These are phyloP conservation scores for Tokudaia muenninki DNA, from an alignment of 2,797 vertebrate genomes.

Conservation along the genomic window DNA sequence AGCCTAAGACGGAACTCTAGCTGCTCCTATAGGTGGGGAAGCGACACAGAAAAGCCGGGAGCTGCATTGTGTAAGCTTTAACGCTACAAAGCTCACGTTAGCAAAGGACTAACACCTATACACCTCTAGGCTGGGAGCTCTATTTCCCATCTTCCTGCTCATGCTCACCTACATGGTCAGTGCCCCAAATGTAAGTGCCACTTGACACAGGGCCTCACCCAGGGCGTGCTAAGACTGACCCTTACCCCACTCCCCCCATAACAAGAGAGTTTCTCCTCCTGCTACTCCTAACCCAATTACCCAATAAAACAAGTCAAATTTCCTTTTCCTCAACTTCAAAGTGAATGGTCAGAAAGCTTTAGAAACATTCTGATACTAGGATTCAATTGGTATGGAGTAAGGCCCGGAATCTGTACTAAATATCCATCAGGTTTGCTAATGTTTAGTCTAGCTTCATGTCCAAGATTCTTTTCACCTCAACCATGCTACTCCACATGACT, in stretches of 20 bases:
- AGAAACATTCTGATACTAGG: background rate
- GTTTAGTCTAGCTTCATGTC: background rate
- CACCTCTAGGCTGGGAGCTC: background rate
- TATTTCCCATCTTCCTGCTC: background rate
- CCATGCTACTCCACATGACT: background rate
- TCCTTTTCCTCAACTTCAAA: background rate
- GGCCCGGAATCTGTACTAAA: background rate
- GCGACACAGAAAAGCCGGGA: background rate
- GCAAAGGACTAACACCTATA: background rate
- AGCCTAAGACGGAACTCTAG: background rate
- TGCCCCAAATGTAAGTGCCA: background rate
- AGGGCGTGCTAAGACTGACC: background rate
- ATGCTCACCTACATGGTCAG: background rate
- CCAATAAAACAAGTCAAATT: background rate
- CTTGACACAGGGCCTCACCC: background rate
- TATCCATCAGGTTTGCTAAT: background rate
- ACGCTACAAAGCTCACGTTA: background rate
- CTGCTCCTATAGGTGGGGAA: background rate
- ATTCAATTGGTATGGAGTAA: background rate
- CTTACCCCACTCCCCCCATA: background rate
- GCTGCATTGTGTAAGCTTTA: background rate
- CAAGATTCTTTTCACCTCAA: conserved; percentile 11
- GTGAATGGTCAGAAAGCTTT: background rate
- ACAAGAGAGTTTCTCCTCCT: background rate
- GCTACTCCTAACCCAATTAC: background rate